Percentiles rank a stretch among this genome's conserved stretches.
Conservation (phyloP, 2,888 invertebrate species). For the Drosophila trichaetosa region DNA sequence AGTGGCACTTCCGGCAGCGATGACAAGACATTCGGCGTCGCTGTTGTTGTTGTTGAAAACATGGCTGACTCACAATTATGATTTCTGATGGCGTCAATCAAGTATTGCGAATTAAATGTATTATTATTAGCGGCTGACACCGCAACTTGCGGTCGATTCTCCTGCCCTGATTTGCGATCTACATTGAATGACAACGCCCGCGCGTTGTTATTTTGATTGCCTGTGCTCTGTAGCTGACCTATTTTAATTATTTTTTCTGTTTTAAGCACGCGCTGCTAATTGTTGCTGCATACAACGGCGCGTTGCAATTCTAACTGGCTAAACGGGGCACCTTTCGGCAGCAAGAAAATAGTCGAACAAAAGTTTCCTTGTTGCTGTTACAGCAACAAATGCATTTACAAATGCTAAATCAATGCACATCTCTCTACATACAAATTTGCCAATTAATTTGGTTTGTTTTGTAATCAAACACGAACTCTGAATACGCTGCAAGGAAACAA, state of each 20-base stretch:
- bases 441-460: conserved; percentile 35
- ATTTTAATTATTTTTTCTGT: conserved; percentile 46
- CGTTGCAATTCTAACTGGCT: conserved; percentile 69
- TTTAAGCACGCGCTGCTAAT: conserved; percentile 32
- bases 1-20: conserved; percentile 60
- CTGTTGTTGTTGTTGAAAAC: conserved; percentile 30
- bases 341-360: conserved; percentile 41
- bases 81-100: conserved; percentile 45
- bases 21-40: conserved; percentile 28
- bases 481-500: conserved; percentile 24
- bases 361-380: conserved; percentile 42
- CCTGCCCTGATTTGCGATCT: conserved; percentile 13
- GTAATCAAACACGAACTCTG: conserved; percentile 19
- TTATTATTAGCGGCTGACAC: conserved; percentile 62
- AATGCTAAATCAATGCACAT: conserved; percentile 68
- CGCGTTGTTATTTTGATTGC: conserved; percentile 21
- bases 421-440: conserved; percentile 25
- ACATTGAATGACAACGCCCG: conserved; percentile 40
- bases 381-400: conserved; percentile 33
- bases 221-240: conserved; percentile 65
- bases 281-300: conserved; percentile 67
- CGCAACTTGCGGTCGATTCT: conserved; percentile 11
- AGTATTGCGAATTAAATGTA: conserved; percentile 58
- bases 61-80: conserved; percentile 63
- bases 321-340: conserved; percentile 60